phyloP scores from a whole-genome alignment of 2,888 invertebrate genomes.

The Heteropelma amictum region DNA sequence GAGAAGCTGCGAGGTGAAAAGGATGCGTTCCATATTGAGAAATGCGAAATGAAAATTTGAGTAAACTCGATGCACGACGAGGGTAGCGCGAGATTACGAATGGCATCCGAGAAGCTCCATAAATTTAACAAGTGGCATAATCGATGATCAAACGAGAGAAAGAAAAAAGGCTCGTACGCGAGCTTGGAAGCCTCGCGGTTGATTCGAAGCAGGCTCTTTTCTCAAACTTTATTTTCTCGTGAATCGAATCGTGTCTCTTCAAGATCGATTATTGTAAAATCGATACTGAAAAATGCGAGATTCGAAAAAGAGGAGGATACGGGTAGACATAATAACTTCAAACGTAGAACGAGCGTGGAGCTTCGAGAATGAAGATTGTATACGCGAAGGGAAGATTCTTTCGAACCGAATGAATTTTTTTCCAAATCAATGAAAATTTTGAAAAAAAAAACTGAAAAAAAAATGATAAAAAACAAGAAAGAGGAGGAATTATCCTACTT shows the following conservation, averaged over 20 bases:
- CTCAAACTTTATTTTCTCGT: constrained; percentile 12
- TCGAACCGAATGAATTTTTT: background rate
- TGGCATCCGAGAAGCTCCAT: constrained; percentile 32
- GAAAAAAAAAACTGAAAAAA: background rate
- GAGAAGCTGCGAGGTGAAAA: background rate
- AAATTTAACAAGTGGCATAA: constrained; percentile 50
- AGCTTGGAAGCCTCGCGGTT: no score
- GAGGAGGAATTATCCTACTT: background rate
- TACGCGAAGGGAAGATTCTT: constrained; percentile 29
- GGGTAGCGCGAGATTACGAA: constrained; percentile 24
- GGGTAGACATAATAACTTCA: constrained; percentile 47
- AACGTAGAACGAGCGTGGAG: constrained; percentile 19
- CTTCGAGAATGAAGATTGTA: constrained; percentile 34
- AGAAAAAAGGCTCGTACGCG: no score
- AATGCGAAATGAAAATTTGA: constrained; percentile 9
- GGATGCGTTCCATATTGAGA: constrained; percentile 18
- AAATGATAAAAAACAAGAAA: background rate
- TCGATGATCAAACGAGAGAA: constrained; percentile 30
- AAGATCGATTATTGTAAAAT: constrained; percentile 10
- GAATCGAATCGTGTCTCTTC: no score
- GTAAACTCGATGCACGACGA: background rate
- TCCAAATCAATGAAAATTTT: background rate
- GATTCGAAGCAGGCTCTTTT: constrained; percentile 9
- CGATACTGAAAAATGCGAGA: constrained; percentile 1
- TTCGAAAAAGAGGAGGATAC: constrained; percentile 41